Evolutionary conservation across 1,140 invertebrate species (phyloP).

Genomic region (Cydia amplana): DNA sequence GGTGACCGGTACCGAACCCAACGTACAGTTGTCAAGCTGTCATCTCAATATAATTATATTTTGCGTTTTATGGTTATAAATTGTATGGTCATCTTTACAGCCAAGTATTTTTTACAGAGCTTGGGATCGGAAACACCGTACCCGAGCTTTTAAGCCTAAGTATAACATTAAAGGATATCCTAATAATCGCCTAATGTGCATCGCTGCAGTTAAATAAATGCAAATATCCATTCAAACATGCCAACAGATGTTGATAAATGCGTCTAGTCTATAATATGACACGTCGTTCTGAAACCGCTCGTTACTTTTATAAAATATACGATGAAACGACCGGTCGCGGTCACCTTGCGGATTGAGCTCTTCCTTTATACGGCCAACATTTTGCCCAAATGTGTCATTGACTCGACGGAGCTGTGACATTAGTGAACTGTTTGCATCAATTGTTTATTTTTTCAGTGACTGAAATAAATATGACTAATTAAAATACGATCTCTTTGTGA

Average conservation of each 20-base stretch:
- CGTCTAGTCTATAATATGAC: slow-evolving; percentile 1
- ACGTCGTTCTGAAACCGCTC: neutral
- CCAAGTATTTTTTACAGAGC: no score
- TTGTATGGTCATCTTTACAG: no score
- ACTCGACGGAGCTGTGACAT: slow-evolving; percentile 21
- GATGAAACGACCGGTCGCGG: slow-evolving; percentile 27
- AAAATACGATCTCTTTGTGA: no score
- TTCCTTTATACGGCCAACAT: slow-evolving; percentile 23
- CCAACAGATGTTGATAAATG: slow-evolving; percentile 14
- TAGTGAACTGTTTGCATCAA: slow-evolving; percentile 12
- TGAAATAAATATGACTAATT: no score
- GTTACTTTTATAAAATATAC: slow-evolving; percentile 29
- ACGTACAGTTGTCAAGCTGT: no score
- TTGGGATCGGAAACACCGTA: neutral
- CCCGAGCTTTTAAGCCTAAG: neutral
- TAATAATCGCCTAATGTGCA: neutral
- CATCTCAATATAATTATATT: no score
- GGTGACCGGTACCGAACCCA: no score
- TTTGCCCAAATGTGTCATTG: slow-evolving; percentile 15
- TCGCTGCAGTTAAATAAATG: neutral
- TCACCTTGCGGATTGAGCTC: slow-evolving; percentile 21
- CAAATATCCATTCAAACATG: neutral
- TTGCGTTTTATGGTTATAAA: no score
- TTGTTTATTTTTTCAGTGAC: slow-evolving; percentile 3
- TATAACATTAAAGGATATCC: no score